Conservation (phyloP, 2,113 vertebrate species). For the Mirounga angustirostris region DNA sequence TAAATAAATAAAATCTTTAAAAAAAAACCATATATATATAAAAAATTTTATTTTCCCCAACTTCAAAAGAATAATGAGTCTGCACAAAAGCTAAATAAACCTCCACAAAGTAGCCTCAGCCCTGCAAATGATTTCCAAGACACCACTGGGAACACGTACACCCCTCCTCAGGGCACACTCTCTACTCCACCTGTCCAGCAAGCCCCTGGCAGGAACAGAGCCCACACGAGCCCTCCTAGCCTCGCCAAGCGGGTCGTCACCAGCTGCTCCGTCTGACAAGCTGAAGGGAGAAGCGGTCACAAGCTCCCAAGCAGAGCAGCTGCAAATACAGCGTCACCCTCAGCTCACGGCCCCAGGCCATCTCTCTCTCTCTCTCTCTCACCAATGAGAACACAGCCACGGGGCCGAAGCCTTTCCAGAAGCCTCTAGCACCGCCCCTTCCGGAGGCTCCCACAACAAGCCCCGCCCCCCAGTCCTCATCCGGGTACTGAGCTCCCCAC, state of each 20-base stretch:
- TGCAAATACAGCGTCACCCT: fast-evolving
- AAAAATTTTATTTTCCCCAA: not conserved
- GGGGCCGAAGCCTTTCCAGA: not conserved
- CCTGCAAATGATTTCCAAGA: not conserved
- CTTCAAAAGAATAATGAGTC: not conserved
- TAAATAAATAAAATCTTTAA: too few species aligned
- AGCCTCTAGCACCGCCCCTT: not conserved
- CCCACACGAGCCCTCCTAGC: not conserved
- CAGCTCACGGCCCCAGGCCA: fast-evolving
- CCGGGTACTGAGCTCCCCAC: not conserved
- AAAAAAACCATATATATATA: too few species aligned
- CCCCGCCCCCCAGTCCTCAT: not conserved
- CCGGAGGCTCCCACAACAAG: too few species aligned
- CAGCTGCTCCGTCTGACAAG: not conserved
- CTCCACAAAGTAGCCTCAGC: not conserved
- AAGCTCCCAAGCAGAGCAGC: not conserved
- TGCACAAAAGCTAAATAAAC: not conserved
- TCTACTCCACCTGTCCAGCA: too few species aligned
- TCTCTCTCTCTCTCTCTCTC: not conserved
- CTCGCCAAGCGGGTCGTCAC: too few species aligned
- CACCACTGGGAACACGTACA: too few species aligned
- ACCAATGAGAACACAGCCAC: fast-evolving
- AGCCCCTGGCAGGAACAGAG: too few species aligned
- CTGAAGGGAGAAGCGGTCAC: fast-evolving
- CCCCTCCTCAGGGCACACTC: too few species aligned